Base-by-base conservation (phyloP, 2,113 vertebrate species). In the Hypocryptadius cinnamomeus region DNA sequence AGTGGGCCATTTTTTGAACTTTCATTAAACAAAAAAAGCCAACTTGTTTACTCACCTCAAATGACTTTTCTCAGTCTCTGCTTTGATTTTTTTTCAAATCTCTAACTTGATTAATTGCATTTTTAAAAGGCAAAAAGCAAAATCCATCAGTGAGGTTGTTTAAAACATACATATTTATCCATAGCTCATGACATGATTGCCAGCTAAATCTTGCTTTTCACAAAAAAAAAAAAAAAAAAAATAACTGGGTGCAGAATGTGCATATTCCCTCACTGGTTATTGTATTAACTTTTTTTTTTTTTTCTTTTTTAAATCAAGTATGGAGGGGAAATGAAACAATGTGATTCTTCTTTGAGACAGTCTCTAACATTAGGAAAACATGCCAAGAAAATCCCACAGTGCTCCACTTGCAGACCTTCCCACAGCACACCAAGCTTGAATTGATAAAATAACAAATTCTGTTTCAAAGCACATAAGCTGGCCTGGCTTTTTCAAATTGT, bases 41-140 rank as follows among this genome's bases (percentile, higher is more conserved):
- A 92, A 37, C 53, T 88, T 94, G 93, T 93, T 97, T 94, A 93
- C 63, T 96, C 85, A 88, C 91, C 86, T 96, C 68, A 70, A 81
- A 56, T 91, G 78, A 94, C 93, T 93, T 90, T 76, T 61, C 66
- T 61, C 25, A 33, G 69, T 53, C 54, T 68, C 61, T 54, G n/a
- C 53, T 92, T 85, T 53, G 47, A 2, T 35, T 28, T 70, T 89
- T 92, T 92, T 94, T 82, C 66, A 35, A 81, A 44, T 51, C 64
- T 37, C 69, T 56, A 22, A 48, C 48, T 66, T 76, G 61, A 77
- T 60, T 81, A 79, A 82, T n/a, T 37, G 9, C 35, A 30, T 91
- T 94, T 92, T 51, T 14, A 92, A 94, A 80, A 74, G 39, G 51
- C 35, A 85, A 65, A 85, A 68, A n/a, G 30, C 45, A 92, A 68